Evolutionary conservation across 1,140 invertebrate genomes (phyloP).

Genomic region (Ooceraea biroi): DNA sequence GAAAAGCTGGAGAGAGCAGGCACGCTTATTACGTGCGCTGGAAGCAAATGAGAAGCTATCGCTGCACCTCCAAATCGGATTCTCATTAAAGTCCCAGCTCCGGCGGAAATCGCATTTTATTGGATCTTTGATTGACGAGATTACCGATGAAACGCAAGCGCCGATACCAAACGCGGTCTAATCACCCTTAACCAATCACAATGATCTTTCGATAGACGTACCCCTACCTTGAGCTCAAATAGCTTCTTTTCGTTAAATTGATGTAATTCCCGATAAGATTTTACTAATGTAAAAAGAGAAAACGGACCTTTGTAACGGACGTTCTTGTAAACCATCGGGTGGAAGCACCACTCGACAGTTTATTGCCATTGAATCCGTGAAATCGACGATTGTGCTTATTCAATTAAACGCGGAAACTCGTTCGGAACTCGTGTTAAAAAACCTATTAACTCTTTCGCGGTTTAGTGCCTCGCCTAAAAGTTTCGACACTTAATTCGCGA

Average conservation of each 20-base stretch:
- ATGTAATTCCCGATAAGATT: background rate
- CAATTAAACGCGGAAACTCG: background rate
- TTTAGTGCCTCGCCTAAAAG: background rate
- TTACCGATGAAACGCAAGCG: conserved; percentile 44
- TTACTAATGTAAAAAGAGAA: background rate
- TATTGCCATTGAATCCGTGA: background rate
- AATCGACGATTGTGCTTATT: background rate
- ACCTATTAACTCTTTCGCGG: conserved; percentile 4
- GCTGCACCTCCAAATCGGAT: conserved; percentile 58
- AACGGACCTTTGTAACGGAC: background rate
- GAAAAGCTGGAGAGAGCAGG: conserved; percentile 33
- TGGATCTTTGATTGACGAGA: conserved; percentile 63
- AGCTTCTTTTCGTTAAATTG: conserved; percentile 24
- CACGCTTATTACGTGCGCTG: conserved; percentile 71
- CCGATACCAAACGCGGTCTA: conserved; percentile 49
- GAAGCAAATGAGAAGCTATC: conserved; percentile 59
- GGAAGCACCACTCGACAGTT: background rate
- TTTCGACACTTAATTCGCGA: conserved; percentile 12
- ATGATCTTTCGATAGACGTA: background rate
- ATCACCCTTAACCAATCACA: conserved; percentile 39
- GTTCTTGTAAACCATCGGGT: background rate
- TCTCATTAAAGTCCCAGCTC: conserved; percentile 62
- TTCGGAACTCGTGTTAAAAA: conserved; percentile 5
- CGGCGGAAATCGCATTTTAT: conserved; percentile 60
- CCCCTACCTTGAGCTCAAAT: background rate